These are phyloP conservation scores for Burhinus oedicnemus DNA, from an alignment of 2,113 vertebrate species.

Conservation along the genomic window DNA sequence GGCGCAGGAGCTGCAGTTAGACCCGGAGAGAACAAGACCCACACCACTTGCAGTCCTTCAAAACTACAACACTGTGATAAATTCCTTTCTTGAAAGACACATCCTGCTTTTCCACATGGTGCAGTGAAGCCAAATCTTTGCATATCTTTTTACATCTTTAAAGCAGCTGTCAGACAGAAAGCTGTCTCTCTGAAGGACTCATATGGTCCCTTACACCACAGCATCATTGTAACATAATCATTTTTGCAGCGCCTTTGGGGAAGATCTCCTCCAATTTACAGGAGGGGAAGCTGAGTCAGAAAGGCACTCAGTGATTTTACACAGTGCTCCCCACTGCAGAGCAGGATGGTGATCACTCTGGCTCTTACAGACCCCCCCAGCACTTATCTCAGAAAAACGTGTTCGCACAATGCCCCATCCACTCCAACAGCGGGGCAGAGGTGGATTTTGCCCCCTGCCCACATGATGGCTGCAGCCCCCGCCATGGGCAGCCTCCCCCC, in stretches of 20 bases:
- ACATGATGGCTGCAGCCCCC: neutral
- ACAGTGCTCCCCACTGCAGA: neutral
- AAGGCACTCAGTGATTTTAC: neutral
- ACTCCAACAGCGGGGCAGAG: neutral
- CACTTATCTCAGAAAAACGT: neutral
- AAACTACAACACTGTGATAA: neutral
- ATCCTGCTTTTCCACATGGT: constrained; percentile 7
- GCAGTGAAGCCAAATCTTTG: neutral
- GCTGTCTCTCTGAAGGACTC: neutral
- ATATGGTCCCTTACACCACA: neutral
- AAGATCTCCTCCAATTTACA: neutral
- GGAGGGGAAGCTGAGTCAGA: neutral
- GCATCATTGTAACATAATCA: fast-evolving
- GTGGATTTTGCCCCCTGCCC: neutral
- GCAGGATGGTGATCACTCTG: neutral
- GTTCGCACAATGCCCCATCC: fast-evolving
- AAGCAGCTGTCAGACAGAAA: constrained; percentile 25
- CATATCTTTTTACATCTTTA: constrained; percentile 3
- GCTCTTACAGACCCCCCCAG: neutral
- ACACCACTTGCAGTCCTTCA: neutral
- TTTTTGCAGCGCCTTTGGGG: neutral
- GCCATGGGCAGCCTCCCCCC: fast-evolving
- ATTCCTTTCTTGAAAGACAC: constrained; percentile 2
- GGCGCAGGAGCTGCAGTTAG: neutral
- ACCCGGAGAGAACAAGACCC: neutral